Conservation (phyloP, 2,888 invertebrate species). For the Pomacea canaliculata region DNA sequence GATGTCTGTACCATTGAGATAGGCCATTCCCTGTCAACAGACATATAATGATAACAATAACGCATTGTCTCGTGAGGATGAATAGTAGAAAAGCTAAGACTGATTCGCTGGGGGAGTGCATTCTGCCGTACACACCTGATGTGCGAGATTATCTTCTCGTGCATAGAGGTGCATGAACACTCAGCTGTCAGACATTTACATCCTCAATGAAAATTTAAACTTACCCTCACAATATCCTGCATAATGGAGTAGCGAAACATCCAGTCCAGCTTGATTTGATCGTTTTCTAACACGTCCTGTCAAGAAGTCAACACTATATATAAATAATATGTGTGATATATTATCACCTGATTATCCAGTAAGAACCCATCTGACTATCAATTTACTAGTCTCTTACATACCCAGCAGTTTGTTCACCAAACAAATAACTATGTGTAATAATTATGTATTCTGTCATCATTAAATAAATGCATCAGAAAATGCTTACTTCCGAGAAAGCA, state of each 20-base stretch:
- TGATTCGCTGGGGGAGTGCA: neutral
- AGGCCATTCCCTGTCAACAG: constrained; percentile 86
- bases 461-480: too few species aligned
- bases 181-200: too few species aligned
- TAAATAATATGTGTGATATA: neutral
- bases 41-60: neutral
- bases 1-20: constrained; percentile 90
- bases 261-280: constrained; percentile 90
- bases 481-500: too few species aligned
- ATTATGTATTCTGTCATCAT: too few species aligned
- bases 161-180: too few species aligned
- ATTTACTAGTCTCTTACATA: neutral
- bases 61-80: neutral
- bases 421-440: too few species aligned
- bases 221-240: constrained; percentile 89
- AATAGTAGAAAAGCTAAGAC: neutral
- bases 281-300: constrained; percentile 82
- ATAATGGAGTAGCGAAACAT: constrained; percentile 94
- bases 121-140: too few species aligned
- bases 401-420: neutral
- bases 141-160: neutral
- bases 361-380: neutral
- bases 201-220: neutral
- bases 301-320: constrained; percentile 30
- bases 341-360: neutral